Percentiles rank a stretch among this genome's conserved stretches.
Evolutionary conservation across 2,888 invertebrate species (phyloP).

Genomic region (Ophion ventricosus): DNA sequence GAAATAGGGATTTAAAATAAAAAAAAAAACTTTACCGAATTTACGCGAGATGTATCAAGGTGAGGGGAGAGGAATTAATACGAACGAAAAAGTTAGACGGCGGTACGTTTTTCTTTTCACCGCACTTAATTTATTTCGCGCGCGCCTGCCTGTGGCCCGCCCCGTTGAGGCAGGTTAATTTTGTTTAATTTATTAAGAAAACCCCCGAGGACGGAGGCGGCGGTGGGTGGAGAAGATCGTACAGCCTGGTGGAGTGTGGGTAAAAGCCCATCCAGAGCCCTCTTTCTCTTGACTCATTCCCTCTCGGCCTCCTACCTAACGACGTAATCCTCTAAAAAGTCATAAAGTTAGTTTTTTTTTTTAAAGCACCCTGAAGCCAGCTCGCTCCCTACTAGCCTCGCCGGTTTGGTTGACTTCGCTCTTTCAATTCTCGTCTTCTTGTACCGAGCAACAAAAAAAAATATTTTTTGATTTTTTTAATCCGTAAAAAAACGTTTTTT

Average conservation of each 20-base stretch:
- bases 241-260: conserved; percentile 34
- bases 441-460: conserved; percentile 12
- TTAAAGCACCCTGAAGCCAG: conserved; percentile 72
- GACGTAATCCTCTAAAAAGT: conserved; percentile 80
- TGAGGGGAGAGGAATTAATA: conserved; percentile 45
- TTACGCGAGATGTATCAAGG: conserved; percentile 28
- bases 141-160: conserved; percentile 57
- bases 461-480: too few species aligned
- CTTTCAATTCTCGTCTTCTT: too few species aligned
- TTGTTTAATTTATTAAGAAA: conserved; percentile 81
- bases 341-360: conserved; percentile 82
- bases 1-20: conserved; percentile 27
- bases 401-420: too few species aligned
- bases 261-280: conserved; percentile 53
- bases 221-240: conserved; percentile 16
- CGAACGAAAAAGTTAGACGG: conserved; percentile 38
- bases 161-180: conserved; percentile 75
- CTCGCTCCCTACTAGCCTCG: too few species aligned
- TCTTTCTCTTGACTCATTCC: background rate
- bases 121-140: conserved; percentile 75
- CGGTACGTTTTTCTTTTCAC: conserved; percentile 66
- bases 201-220: conserved; percentile 70
- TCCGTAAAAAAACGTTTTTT: too few species aligned
- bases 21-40: conserved; percentile 35
- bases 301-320: conserved; percentile 71